Conservation (phyloP, 1,140 invertebrate genomes). For the Octopus sinensis region DNA sequence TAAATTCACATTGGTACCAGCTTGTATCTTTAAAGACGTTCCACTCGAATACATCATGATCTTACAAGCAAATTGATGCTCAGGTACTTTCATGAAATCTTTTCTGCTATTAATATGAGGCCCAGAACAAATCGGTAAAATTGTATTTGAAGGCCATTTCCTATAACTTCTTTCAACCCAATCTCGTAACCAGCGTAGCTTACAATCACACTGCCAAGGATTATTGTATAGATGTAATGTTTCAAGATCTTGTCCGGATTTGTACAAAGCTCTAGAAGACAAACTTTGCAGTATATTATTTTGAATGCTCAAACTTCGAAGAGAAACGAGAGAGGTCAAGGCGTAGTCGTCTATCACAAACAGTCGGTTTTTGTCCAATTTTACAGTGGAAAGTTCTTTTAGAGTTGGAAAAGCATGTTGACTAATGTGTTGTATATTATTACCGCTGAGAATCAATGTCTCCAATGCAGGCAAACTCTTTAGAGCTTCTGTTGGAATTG, state of each 20-base stretch:
- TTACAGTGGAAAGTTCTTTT: conserved; percentile 33
- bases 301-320: conserved; percentile 39
- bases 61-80: conserved; percentile 29
- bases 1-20: conserved; percentile 27
- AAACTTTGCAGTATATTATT: conserved; percentile 41
- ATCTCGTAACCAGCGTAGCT: conserved; percentile 41
- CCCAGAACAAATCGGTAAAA: conserved; percentile 32
- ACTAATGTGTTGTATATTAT: conserved; percentile 35
- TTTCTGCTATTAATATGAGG: conserved; percentile 30
- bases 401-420: conserved; percentile 37
- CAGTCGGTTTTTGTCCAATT: conserved; percentile 45
- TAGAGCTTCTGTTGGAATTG: conserved; percentile 36
- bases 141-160: conserved; percentile 32
- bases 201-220: conserved; percentile 51
- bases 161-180: conserved; percentile 34
- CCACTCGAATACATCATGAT: conserved; percentile 38
- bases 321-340: conserved; percentile 33
- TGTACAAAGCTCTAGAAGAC: conserved; percentile 25
- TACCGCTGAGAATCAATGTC: conserved; percentile 38
- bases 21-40: conserved; percentile 16
- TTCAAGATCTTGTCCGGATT: conserved; percentile 29
- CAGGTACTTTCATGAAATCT: conserved; percentile 24
- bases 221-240: conserved; percentile 43
- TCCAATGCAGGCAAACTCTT: conserved; percentile 28
- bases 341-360: conserved; percentile 30